A percentile compares a stretch with the other conserved stretches of the same genome.
Conservation (phyloP, 2,888 invertebrate genomes). For the Agrochola lota region DNA sequence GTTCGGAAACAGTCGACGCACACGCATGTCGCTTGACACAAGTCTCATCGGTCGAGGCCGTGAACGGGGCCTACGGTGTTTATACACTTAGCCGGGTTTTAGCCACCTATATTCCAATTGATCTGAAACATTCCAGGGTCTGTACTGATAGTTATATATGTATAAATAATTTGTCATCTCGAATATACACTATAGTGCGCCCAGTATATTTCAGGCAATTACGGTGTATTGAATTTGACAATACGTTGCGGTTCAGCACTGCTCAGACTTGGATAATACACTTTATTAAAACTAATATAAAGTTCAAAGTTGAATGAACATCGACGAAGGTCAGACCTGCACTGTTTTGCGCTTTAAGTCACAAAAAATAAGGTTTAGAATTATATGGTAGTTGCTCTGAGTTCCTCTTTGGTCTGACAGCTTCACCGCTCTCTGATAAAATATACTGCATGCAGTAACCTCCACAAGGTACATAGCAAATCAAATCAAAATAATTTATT, state of each 20-base stretch:
- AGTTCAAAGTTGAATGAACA: not conserved
- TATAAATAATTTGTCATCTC: not conserved
- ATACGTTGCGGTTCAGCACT: too few species aligned
- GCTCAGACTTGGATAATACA: too few species aligned
- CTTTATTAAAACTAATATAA: not conserved
- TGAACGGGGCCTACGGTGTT: too few species aligned
- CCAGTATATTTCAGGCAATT: not conserved
- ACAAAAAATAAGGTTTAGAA: not conserved
- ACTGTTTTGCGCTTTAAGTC: not conserved
- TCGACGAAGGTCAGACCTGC: not conserved
- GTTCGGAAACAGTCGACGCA: not conserved
- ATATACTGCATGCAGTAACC: constrained; percentile 9
- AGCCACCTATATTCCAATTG: not conserved
- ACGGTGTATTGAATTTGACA: not conserved
- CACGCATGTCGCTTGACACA: too few species aligned
- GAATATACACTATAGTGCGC: not conserved
- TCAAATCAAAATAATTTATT: not conserved
- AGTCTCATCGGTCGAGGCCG: too few species aligned
- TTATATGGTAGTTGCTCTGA: not conserved
- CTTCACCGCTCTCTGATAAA: not conserved
- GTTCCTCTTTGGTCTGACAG: not conserved
- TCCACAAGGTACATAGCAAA: not conserved
- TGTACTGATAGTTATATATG: not conserved
- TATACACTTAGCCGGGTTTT: not conserved
- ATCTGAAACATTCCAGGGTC: not conserved